These are phyloP conservation scores for Lemur catta DNA, from an alignment of 2,797 vertebrate genomes.

Conservation along the genomic window DNA sequence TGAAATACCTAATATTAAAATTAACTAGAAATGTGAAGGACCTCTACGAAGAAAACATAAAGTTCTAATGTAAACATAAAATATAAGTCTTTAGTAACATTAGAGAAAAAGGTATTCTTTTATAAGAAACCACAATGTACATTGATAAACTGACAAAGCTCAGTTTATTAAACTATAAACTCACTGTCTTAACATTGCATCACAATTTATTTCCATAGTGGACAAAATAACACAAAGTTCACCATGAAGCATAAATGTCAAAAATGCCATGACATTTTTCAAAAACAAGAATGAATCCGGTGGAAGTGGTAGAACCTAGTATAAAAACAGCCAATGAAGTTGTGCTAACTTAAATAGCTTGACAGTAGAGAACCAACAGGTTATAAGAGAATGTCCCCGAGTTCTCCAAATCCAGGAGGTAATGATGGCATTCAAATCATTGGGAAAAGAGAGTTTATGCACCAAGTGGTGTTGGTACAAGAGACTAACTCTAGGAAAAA, in stretches of 20 bases:
- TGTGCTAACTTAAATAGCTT: not conserved
- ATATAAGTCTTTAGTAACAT: not conserved
- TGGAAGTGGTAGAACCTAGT: not conserved
- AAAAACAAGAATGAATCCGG: not conserved
- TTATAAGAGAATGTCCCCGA: not conserved
- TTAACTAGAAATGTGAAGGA: slow-evolving; percentile 1
- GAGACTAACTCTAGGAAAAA: not conserved
- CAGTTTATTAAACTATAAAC: slow-evolving; percentile 4
- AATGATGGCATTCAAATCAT: not conserved
- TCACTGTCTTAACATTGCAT: not conserved
- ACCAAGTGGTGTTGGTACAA: not conserved
- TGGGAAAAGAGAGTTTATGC: not conserved
- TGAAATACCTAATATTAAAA: not conserved
- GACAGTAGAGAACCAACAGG: not conserved
- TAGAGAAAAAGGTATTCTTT: not conserved
- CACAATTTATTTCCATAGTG: slow-evolving; percentile 4
- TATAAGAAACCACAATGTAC: not conserved
- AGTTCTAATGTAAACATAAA: not conserved
- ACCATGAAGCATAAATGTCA: not conserved
- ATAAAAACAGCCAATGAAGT: not conserved
- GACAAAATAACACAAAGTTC: slow-evolving; percentile 9
- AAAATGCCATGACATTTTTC: slow-evolving; percentile 1
- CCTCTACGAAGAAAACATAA: not conserved
- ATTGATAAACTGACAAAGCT: not conserved
- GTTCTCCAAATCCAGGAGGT: not conserved